Base-by-base conservation (phyloP, 2,888 invertebrate species). In the Sarcophaga rosellei region DNA sequence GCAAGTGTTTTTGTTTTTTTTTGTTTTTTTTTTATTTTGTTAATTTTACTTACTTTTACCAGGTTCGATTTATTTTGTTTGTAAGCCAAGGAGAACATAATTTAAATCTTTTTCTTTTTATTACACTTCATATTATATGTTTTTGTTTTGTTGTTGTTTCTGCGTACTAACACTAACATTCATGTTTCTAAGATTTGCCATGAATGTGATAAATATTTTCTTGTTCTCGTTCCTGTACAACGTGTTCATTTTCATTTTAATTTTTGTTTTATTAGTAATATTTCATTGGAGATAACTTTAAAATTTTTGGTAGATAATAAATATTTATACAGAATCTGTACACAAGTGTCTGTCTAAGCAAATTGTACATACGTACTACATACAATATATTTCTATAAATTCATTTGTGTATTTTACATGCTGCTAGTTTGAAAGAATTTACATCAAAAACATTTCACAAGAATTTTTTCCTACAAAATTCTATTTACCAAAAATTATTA, bases 401-500 rank as follows among this genome's bases (percentile, higher is more conserved):
- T 75, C 45, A 23, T 66, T 77, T 68, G 72, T 83, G 53, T 77
- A 68, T 53, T 83, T 73, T 66, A 53, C 73, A 77, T 72, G 75
- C 82, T 76, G 77, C 47, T 79, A 82, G 75, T 82, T 79, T 53
- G 35, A 69, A 79, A 82, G 79, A 82, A 82, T 85, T 59, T 72
- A 82, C 82, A 82, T 82, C 82, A 85, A 72, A 85, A 85, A 85
- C 75, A 85, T 85, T 79, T 79, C 35, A 65, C 72, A 61, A 79
- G 65, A 78, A 79, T 82, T 75, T 84, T 81, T 77, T 78, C 25
- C 21, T 75, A 72, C 23, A 72, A 82, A 85, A 79, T 85, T 85
- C 79, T 85, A 79, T 85, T 85, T 75, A 79, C 76, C 75, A 73
- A 85, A 85, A 82, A 85, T 85, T 82, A 85, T 85, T 82, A 82